Percentiles rank a stretch among this genome's conserved stretches.
Conservation (phyloP, 2,113 vertebrate genomes). For the Octodon degus region DNA sequence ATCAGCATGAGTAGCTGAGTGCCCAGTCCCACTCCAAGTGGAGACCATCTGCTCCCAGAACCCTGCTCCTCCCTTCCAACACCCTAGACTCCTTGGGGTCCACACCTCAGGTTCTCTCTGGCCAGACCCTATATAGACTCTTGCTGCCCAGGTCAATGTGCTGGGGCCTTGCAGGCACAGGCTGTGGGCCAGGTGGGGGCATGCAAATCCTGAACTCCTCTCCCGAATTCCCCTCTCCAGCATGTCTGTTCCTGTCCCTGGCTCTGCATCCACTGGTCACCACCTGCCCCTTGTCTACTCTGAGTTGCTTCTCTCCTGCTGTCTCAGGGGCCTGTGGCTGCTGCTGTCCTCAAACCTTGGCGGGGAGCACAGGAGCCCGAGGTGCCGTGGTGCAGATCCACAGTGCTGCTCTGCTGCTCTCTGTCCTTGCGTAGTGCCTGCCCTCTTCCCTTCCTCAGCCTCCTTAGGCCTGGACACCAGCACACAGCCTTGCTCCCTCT, state of each 20-base stretch:
- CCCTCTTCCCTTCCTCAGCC: not conserved
- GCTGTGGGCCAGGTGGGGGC: not conserved
- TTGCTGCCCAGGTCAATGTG: rapidly evolving
- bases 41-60: not conserved
- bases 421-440: not conserved
- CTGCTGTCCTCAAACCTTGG: not conserved
- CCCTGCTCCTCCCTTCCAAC: not conserved
- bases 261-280: not conserved
- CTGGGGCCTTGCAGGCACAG: not conserved
- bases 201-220: not conserved
- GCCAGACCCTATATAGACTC: rapidly evolving
- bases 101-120: not conserved
- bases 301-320: not conserved
- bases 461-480: not conserved
- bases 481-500: not conserved
- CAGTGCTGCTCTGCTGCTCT: not conserved
- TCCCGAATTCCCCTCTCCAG: not conserved
- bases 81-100: rapidly evolving
- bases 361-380: not conserved
- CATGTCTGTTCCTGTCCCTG: not conserved
- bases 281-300: not conserved
- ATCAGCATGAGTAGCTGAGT: not conserved
- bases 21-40: rapidly evolving
- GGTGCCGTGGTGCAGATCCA: not conserved
- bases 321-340: not conserved